These are phyloP conservation scores for Anguilla obscura DNA, from an alignment of 2,797 vertebrate species.

Conservation along the genomic window DNA sequence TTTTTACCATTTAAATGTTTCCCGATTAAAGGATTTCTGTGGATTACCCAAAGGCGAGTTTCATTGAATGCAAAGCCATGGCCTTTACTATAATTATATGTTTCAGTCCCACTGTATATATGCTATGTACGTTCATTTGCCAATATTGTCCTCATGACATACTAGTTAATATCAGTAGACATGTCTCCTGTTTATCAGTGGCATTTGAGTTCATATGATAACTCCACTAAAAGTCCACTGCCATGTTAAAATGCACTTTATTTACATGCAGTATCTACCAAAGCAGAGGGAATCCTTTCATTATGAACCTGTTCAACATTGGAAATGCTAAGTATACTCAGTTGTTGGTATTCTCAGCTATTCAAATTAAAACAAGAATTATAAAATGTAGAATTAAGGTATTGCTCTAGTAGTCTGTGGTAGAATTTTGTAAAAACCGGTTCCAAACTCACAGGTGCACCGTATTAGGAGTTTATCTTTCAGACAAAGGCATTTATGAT, in stretches of 20 bases:
- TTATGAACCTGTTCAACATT: background rate
- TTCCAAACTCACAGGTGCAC: background rate
- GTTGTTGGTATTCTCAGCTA: background rate
- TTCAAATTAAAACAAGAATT: background rate
- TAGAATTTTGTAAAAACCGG: background rate
- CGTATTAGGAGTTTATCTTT: background rate
- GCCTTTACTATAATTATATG: background rate
- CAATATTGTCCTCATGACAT: background rate
- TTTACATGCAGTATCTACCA: background rate
- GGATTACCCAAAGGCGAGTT: background rate
- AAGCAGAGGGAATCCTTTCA: background rate
- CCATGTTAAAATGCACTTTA: slow-evolving; percentile 3
- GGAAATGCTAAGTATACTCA: background rate
- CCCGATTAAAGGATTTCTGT: background rate
- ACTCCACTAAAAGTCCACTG: background rate
- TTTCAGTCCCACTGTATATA: background rate
- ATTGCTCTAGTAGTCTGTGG: background rate
- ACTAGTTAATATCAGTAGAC: background rate
- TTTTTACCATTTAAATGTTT: background rate
- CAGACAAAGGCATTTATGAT: background rate
- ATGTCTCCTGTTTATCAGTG: background rate
- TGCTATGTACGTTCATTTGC: background rate
- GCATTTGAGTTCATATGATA: background rate
- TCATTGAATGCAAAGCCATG: background rate
- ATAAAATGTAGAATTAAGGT: background rate